phyloP scores from a whole-genome alignment of 2,113 vertebrate genomes.

The Cygnus atratus region DNA sequence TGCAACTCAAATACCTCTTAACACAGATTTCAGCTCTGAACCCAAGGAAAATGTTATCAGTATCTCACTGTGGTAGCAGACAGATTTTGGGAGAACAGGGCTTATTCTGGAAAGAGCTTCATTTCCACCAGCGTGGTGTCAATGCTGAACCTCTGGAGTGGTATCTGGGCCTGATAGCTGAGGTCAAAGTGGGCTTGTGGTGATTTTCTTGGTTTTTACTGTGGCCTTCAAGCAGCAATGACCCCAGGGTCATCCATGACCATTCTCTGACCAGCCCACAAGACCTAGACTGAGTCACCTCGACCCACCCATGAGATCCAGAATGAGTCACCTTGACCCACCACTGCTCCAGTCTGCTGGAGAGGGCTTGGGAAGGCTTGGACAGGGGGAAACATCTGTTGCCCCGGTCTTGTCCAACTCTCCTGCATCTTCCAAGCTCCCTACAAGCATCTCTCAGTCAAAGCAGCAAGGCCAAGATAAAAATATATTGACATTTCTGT shows the following conservation, averaged over 20 bases:
- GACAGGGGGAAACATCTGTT: neutral
- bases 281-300: rapidly evolving
- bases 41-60: neutral
- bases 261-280: neutral
- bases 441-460: neutral
- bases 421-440: neutral
- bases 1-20: neutral
- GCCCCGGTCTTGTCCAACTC: neutral
- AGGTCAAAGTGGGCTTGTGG: neutral
- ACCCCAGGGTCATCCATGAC: neutral
- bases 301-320: rapidly evolving
- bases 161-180: neutral
- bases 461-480: neutral
- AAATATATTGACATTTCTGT: neutral
- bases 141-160: neutral
- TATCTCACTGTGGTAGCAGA: neutral
- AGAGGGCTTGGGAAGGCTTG: neutral
- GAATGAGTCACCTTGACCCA: neutral
- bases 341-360: rapidly evolving
- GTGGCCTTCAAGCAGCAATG: neutral
- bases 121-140: neutral
- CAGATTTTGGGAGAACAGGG: neutral
- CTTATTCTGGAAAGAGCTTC: neutral
- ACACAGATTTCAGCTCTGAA: neutral
- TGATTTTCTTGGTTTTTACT: neutral